Conservation (phyloP, 2,797 vertebrate species). For the Coregonus ussuriensis region DNA sequence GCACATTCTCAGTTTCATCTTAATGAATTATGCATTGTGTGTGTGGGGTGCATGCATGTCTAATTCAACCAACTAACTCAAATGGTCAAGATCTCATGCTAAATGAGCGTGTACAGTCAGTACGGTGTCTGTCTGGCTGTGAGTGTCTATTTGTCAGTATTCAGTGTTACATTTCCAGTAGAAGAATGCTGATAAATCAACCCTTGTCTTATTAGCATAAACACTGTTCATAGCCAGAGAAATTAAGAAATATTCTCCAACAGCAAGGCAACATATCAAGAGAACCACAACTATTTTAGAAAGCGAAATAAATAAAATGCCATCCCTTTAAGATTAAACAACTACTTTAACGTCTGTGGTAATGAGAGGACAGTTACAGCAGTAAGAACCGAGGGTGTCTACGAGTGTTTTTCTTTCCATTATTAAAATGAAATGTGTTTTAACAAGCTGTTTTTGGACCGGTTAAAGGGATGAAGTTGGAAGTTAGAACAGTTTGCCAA, state of each 20-base stretch:
- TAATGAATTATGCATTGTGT: neutral
- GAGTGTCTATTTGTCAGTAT: constrained; percentile 40
- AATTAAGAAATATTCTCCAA: constrained; percentile 38
- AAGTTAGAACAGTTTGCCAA: neutral
- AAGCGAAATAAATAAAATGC: constrained; percentile 26
- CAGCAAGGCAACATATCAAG: constrained; percentile 33
- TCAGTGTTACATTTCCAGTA: constrained; percentile 14
- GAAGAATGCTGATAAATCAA: constrained; percentile 52
- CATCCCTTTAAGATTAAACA: constrained; percentile 10
- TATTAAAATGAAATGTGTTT: constrained; percentile 18
- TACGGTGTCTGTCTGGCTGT: constrained; percentile 21
- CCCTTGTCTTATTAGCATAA: constrained; percentile 44
- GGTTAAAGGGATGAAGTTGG: constrained; percentile 6
- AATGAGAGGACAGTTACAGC: neutral
- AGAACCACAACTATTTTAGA: constrained; percentile 26
- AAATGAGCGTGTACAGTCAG: neutral
- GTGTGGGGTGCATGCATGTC: neutral
- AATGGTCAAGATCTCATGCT: neutral
- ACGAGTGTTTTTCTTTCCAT: constrained; percentile 24
- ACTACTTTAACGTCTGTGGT: neutral
- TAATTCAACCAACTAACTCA: neutral
- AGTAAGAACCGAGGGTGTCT: constrained; percentile 1
- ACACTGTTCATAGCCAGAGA: constrained; percentile 41
- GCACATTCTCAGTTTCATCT: no score
- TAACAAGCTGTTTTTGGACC: constrained; percentile 23